Conservation (phyloP, 2,797 vertebrate species). For the Tarsius wallacei region DNA sequence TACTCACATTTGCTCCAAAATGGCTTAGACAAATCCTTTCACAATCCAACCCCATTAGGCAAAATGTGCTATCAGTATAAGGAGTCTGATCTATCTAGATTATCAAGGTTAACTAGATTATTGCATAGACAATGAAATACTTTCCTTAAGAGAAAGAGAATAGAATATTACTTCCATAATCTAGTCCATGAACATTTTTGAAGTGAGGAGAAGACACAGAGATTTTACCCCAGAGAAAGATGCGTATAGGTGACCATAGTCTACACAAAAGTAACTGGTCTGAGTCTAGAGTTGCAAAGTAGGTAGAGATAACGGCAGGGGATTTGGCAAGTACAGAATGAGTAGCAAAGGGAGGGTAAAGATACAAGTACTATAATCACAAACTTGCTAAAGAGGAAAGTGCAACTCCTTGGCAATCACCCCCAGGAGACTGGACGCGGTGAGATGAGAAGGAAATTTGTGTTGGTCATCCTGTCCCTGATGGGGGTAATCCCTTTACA, state of each 20-base stretch:
- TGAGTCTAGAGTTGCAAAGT: neutral
- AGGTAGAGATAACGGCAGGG: neutral
- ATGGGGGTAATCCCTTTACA: neutral
- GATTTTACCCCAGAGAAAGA: neutral
- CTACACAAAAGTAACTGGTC: neutral
- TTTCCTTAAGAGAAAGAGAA: constrained; percentile 20
- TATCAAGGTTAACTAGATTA: neutral
- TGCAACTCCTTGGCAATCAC: neutral
- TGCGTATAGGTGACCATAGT: neutral
- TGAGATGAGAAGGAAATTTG: neutral
- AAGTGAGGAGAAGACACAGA: neutral
- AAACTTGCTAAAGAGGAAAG: neutral
- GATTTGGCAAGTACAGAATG: neutral
- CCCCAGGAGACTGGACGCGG: neutral
- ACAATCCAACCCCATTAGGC: neutral
- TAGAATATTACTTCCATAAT: neutral
- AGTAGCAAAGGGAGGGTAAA: neutral
- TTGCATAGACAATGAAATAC: neutral
- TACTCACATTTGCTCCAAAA: constrained; percentile 28
- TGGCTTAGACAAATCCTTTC: neutral
- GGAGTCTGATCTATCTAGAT: neutral
- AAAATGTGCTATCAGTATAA: neutral
- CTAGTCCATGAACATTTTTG: neutral
- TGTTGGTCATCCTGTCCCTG: neutral
- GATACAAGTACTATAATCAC: neutral